Base-by-base conservation (phyloP, 2,797 vertebrate species). In the Caiman crocodilus region DNA sequence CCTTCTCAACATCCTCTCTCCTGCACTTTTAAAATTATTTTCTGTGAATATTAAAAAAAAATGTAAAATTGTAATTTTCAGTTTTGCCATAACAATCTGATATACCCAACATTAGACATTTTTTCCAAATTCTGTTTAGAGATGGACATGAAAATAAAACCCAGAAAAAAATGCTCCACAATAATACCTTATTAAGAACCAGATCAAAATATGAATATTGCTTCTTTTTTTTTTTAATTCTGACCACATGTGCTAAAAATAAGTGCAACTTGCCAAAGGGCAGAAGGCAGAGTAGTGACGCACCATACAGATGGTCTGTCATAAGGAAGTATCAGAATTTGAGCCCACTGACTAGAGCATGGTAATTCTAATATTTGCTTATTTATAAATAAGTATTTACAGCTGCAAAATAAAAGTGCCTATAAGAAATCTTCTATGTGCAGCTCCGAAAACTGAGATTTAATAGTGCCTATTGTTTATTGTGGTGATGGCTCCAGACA, bases 311-410 rank as follows among this genome's bases (percentile, higher is more conserved):
- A 42, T 10, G 42, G 42, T 50, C 42, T 50, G 42, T 30, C 5
- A 28, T 3, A 26, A 17, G 2, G 0, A 94, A 77, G 10, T 63
- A 61, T 71, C 3, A 2, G 28, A 82, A 63, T 79, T 85, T 79
- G 63, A 50, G 42, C 42, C 42, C n/a, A 28, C 25, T 3, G 5
- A 23, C 8, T 30, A 2, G 77, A 42, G 0, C 8, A 0, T 60
- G 5, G 4, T 0, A 0, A 28, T 82, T 20, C 32, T 60, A 88
- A 23, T 55, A 78, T 76, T 84, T 84, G 0, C 7, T 21, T 86
- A 16, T 89, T 21, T 3, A 57, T 7, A 50, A 6, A 15, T 7
- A 28, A 17, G 74, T 6, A 89, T 89, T 42, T 16, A 56, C 63
- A 67, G 55, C 79, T 9, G 28, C 28, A 80, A 89, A 78, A 55